phyloP scores from a whole-genome alignment of 2,888 invertebrate species.

The Bellardia pandia region DNA sequence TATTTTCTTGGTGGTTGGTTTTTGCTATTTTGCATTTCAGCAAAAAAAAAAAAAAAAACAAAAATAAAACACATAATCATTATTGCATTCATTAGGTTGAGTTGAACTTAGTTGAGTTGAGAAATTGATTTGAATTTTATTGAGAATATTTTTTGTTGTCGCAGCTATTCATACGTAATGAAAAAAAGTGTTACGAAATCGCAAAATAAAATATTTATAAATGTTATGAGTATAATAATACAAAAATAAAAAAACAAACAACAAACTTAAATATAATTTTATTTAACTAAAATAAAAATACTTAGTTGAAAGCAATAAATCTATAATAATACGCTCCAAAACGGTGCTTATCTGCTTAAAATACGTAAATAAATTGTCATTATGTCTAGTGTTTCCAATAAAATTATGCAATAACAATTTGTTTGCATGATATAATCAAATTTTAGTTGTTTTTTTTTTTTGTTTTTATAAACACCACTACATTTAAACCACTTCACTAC shows the following conservation, averaged over 20 bases:
- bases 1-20: conserved; percentile 1
- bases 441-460: conserved; percentile 5
- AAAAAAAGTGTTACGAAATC: conserved; percentile 68
- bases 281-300: conserved; percentile 5
- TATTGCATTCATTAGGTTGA: conserved; percentile 57
- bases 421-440: conserved; percentile 51
- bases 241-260: not conserved
- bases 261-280: conserved; percentile 19
- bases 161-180: conserved; percentile 34
- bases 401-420: conserved; percentile 66
- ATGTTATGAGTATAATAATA: not conserved
- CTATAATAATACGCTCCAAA: not conserved
- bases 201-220: conserved; percentile 2
- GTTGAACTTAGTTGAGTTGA: conserved; percentile 38
- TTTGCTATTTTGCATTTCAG: conserved; percentile 29
- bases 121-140: conserved; percentile 65
- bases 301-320: not conserved
- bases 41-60: not conserved
- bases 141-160: conserved; percentile 44
- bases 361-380: not conserved
- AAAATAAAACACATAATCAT: conserved; percentile 38
- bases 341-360: not conserved
- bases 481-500: conserved; percentile 7
- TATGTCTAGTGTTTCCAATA: conserved; percentile 14
- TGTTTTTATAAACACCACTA: not conserved